These are phyloP conservation scores for Drosophila nikananu DNA, from an alignment of 1,140 invertebrate genomes.

Conservation along the genomic window DNA sequence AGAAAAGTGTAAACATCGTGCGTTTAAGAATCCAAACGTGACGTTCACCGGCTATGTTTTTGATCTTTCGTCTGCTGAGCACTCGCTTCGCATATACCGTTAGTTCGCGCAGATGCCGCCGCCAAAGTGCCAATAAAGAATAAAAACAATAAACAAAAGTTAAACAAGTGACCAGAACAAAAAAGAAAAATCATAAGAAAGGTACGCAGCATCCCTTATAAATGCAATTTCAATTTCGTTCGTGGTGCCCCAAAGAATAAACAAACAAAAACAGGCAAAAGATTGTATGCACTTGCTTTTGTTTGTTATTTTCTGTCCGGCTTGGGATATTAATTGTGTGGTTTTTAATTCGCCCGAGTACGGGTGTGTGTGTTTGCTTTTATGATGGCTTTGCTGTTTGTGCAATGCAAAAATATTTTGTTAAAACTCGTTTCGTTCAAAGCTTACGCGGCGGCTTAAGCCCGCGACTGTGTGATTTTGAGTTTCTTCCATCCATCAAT, in stretches of 20 bases:
- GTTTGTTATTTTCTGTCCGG: constrained; percentile 44
- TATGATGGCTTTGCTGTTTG: constrained; percentile 43
- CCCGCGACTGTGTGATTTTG: constrained; percentile 20
- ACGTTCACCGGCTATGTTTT: constrained; percentile 15
- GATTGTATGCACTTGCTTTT: constrained; percentile 27
- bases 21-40: background rate
- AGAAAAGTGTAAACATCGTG: constrained; percentile 4
- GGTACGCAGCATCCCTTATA: constrained; percentile 15
- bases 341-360: constrained; percentile 14
- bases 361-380: constrained; percentile 42
- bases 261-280: constrained; percentile 3
- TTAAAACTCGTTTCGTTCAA: constrained; percentile 63
- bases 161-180: constrained; percentile 12
- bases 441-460: constrained; percentile 28
- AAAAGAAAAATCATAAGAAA: constrained; percentile 4
- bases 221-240: constrained; percentile 25
- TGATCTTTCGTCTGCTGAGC: constrained; percentile 8
- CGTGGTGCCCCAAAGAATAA: constrained; percentile 5
- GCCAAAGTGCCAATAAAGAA: constrained; percentile 31
- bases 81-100: constrained; percentile 27
- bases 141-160: constrained; percentile 35
- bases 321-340: constrained; percentile 49
- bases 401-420: constrained; percentile 68
- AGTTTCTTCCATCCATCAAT: constrained; percentile 41
- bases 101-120: constrained; percentile 30